Base-by-base conservation (phyloP, 2,888 invertebrate genomes). In the Stegophylla sp. region DNA sequence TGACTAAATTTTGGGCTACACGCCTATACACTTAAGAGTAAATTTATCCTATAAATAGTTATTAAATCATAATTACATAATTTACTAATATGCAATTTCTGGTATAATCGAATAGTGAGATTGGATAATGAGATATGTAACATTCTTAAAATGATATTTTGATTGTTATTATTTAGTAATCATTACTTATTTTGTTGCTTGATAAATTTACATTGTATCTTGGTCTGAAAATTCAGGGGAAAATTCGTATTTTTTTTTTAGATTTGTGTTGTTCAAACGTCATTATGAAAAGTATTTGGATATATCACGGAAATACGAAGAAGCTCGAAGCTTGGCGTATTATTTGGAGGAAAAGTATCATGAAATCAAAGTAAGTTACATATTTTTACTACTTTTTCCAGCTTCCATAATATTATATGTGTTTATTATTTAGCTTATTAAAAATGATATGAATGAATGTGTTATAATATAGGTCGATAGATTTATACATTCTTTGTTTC, bases 271-370 rank as follows among this genome's bases (percentile, higher is more conserved):
- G 82, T 90, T 90, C 85, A 90, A 90, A 85, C 88, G 89, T 84
- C 90, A 90, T 84, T 90, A 90, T 84, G 90, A 90, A 84, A 90
- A 90, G 84, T 90, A 90, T 85, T 86, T 90, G 84, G 89, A 89
- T 83, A 86, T 90, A 77, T 89, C 90, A n/a, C 88, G 89, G 83
- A 89, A 89, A 85, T 90, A 90, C 85, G 90, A 90, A 85, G 90
- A 90, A 85, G 89, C 90, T 10, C 86, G 89, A 83, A 89, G 89
- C 85, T 88, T 90, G 84, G 90, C 90, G 5, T 90, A 90, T 84
- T 90, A 90, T 85, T 86, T 90, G 84, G 90, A 90, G 85, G 90
- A 90, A 84, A 90, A 90, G 85, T 90, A 90, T 86, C 90, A 90
- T 85, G 90, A 90, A 87, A 89, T 90, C 84, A 90, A 90, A 89